Base-by-base conservation (phyloP, 2,797 vertebrate genomes). In the Gouania willdenowi region DNA sequence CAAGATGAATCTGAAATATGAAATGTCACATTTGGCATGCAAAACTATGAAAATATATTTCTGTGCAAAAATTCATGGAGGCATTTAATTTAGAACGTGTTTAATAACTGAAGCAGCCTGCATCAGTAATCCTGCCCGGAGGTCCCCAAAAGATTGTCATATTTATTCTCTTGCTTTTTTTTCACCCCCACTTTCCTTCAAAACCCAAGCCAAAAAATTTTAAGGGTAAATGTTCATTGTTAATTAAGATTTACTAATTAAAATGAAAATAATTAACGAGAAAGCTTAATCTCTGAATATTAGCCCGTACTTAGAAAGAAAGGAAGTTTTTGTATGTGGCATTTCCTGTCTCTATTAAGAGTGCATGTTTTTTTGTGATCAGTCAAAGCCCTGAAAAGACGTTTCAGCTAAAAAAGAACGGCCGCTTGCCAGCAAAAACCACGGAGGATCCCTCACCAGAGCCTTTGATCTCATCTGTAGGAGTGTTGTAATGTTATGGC, bases 1-100 rank as follows among this genome's bases (percentile, higher is more conserved):
- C 90, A 40, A 92, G 90, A 94, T 92, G 92, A 93, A 96, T 92
- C 91, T 93, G 86, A 96, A 97, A 96, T 94, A 91, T 91, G 93
- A 96, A 97, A 95, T 97, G 94, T 97, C 95, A 97, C 92, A 95
- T 96, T 97, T 97, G 93, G 93, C 93, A 98, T 96, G 94, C 92
- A 95, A 95, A 97, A 94, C 93, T 94, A 94, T 94, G 93, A 93
- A 94, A 97, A 94, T 94, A 91, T 94, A 98, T 98, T 95, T 98
- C 90, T 94, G 91, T 95, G 92, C 91, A 92, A 98, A n/a, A 97
- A 98, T 95, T 94, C 93, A 94, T 92, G 92, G 93, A 97, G 92
- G 93, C 93, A 86, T 94, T 96, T 98, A 97, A 97, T 98, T 97
- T 98, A 93, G 92, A 93, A 93, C 91, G 93, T 97, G 93, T 92